These are phyloP conservation scores for Melanotaenia trifasciata DNA, from an alignment of 2,797 vertebrate genomes.

Conservation along the genomic window DNA sequence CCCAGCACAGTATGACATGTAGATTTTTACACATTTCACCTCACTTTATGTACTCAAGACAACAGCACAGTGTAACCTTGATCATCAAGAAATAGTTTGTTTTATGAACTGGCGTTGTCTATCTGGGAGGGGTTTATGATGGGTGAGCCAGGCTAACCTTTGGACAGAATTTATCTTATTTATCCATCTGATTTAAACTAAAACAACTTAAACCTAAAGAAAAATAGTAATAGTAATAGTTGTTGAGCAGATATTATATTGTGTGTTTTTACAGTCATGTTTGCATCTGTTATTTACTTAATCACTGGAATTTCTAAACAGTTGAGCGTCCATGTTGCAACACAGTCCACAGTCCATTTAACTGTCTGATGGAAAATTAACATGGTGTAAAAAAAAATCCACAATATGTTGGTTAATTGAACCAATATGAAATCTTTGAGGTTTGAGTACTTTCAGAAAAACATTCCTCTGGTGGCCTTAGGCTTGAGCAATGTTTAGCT, in stretches of 20 bases:
- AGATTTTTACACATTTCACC: background rate
- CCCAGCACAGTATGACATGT: background rate
- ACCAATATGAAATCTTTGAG: background rate
- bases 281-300: background rate
- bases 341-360: background rate
- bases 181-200: background rate
- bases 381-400: background rate
- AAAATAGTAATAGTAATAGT: background rate
- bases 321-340: background rate
- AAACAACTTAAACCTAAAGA: background rate
- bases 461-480: background rate
- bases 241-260: background rate
- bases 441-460: background rate
- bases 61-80: background rate
- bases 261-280: background rate
- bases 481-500: background rate
- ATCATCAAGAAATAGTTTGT: background rate
- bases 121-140: background rate
- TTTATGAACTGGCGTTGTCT: background rate
- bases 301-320: background rate
- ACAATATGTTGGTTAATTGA: background rate
- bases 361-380: background rate
- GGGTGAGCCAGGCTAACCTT: background rate
- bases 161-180: background rate
- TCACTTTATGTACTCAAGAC: background rate